phyloP scores from a whole-genome alignment of 1,140 invertebrate genomes.

The Gryon sp. region DNA sequence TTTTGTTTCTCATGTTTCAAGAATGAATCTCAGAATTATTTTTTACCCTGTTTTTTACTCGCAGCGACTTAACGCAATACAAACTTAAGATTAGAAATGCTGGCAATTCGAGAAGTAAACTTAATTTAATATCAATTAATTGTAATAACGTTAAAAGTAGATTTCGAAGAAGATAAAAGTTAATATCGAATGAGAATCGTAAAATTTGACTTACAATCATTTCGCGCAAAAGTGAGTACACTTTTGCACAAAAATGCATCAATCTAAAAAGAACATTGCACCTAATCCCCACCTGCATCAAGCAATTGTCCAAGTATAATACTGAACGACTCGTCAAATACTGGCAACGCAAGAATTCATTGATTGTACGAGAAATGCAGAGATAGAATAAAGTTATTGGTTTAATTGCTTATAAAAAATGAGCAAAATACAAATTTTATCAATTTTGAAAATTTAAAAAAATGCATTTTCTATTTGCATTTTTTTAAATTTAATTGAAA shows the following conservation, averaged over 20 bases:
- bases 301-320: conserved; percentile 63
- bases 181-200: conserved; percentile 12
- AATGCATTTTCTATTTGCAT: no score
- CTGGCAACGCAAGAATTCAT: conserved; percentile 57
- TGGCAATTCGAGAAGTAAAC: conserved; percentile 35
- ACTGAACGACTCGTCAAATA: conserved; percentile 61
- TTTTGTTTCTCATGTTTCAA: conserved; percentile 1
- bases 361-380: no score
- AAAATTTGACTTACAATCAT: conserved; percentile 36
- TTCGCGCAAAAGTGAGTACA: conserved; percentile 11
- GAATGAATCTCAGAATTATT: conserved; percentile 28
- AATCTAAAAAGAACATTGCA: conserved; percentile 48
- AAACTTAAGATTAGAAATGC: conserved; percentile 54
- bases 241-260: conserved; percentile 21
- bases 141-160: neutral
- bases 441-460: no score
- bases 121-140: conserved; percentile 25
- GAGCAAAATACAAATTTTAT: no score
- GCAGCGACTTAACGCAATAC: conserved; percentile 22
- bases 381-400: no score
- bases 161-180: no score
- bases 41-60: conserved; percentile 39
- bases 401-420: no score
- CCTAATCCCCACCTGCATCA: conserved; percentile 46
- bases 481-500: no score